phyloP scores from a whole-genome alignment of 1,140 invertebrate genomes.

The Nilaparvata lugens region DNA sequence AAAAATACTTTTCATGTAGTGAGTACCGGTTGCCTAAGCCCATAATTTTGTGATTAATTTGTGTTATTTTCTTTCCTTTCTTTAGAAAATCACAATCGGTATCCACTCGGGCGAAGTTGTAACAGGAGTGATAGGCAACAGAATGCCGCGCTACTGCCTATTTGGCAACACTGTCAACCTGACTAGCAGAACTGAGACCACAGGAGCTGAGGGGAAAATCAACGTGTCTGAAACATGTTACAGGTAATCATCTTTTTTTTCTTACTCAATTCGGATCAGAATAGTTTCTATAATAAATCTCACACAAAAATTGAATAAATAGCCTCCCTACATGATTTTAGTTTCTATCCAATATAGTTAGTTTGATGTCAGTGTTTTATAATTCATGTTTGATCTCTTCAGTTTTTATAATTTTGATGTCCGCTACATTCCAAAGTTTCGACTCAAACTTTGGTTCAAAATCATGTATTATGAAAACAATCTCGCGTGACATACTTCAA shows the following conservation, averaged over 20 bases:
- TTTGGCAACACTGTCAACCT: slow-evolving; percentile 96
- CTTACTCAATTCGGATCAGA: too few relatives aligned
- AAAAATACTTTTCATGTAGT: neutral
- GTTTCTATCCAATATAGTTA: too few relatives aligned
- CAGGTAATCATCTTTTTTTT: slow-evolving; percentile 48
- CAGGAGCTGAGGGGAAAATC: slow-evolving; percentile 79
- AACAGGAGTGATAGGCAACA: slow-evolving; percentile 91
- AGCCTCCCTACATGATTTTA: too few relatives aligned
- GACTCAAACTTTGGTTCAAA: too few relatives aligned
- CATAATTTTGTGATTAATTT: neutral
- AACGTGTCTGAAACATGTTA: slow-evolving; percentile 93
- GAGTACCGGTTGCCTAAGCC: neutral
- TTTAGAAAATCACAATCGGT: slow-evolving; percentile 87
- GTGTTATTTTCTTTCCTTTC: slow-evolving; percentile 16
- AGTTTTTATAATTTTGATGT: too few relatives aligned
- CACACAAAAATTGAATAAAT: too few relatives aligned
- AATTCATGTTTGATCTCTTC: too few relatives aligned
- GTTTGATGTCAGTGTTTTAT: too few relatives aligned
- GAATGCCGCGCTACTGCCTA: slow-evolving; percentile 94
- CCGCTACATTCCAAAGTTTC: too few relatives aligned
- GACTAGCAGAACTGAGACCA: slow-evolving; percentile 91
- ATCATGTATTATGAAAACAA: too few relatives aligned
- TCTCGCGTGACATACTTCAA: too few relatives aligned
- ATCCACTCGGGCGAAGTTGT: slow-evolving; percentile 95
- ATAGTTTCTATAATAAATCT: too few relatives aligned